Conservation (phyloP, 2,113 vertebrate species). For the Formicarius rufipectus region DNA sequence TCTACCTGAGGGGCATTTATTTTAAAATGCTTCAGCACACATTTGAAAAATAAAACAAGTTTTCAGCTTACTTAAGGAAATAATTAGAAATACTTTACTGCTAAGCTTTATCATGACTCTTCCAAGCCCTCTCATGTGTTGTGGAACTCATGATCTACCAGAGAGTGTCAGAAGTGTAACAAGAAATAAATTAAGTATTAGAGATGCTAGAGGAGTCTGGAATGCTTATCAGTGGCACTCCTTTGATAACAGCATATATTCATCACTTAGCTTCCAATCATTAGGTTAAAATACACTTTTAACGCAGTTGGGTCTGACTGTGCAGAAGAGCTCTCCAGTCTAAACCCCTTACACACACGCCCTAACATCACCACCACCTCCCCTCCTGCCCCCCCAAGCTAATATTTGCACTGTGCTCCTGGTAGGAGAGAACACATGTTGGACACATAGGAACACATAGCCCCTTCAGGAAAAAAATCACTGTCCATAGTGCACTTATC, state of each 20-base stretch:
- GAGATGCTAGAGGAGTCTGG: neutral
- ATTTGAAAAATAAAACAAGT: neutral
- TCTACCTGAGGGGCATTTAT: neutral
- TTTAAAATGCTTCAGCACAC: neutral
- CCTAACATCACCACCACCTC: neutral
- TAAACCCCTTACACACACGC: neutral
- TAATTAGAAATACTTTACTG: slow-evolving; percentile 78
- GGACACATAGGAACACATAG: too few relatives aligned
- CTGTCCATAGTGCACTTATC: neutral
- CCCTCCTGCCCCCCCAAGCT: neutral
- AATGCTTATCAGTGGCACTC: neutral
- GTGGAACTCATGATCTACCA: slow-evolving; percentile 76
- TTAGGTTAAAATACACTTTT: neutral
- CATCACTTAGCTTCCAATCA: neutral
- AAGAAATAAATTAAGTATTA: neutral
- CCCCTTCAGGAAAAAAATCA: neutral
- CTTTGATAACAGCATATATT: neutral
- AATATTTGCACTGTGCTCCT: neutral
- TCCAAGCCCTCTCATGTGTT: slow-evolving; percentile 79
- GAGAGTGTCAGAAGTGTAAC: slow-evolving; percentile 75
- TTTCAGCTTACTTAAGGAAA: neutral
- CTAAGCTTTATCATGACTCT: slow-evolving; percentile 82
- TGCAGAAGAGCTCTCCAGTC: neutral
- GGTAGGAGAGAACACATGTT: neutral
- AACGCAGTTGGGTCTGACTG: neutral